Evolutionary conservation across 2,113 vertebrate species (phyloP).

Genomic region (Pongo pygmaeus): DNA sequence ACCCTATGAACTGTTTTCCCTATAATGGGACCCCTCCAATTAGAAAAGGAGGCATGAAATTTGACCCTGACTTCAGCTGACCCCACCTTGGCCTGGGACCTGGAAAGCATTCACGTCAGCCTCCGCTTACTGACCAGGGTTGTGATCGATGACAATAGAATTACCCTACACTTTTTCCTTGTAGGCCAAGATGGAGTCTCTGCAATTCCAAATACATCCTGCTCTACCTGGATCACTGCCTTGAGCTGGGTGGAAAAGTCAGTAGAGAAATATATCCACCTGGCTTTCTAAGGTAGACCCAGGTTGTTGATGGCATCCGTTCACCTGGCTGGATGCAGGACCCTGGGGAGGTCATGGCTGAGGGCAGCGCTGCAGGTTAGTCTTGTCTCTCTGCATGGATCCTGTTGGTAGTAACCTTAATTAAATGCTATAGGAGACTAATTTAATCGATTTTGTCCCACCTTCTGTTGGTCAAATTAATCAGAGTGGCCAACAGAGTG

Average conservation of each 20-base stretch:
- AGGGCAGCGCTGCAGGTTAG: neutral
- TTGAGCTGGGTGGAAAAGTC: neutral
- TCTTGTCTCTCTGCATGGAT: neutral
- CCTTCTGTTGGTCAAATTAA: neutral
- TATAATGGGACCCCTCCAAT: neutral
- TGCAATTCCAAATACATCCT: neutral
- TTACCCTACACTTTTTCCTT: neutral
- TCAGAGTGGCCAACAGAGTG: neutral
- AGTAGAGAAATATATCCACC: neutral
- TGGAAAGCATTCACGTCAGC: neutral
- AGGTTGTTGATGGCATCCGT: neutral
- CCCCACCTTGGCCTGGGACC: neutral
- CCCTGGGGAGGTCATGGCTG: fast-evolving
- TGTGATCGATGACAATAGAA: too few relatives aligned
- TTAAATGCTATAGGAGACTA: neutral
- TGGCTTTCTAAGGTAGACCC: neutral
- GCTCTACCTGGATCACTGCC: neutral
- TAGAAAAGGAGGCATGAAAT: neutral
- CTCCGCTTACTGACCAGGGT: neutral
- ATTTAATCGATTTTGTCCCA: neutral
- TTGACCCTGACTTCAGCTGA: neutral
- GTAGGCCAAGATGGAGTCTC: neutral
- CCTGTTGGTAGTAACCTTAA: neutral
- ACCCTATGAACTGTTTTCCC: neutral
- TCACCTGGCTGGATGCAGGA: neutral